These are phyloP conservation scores for Cordilura impudica DNA, from an alignment of 2,888 invertebrate species.

Conservation along the genomic window DNA sequence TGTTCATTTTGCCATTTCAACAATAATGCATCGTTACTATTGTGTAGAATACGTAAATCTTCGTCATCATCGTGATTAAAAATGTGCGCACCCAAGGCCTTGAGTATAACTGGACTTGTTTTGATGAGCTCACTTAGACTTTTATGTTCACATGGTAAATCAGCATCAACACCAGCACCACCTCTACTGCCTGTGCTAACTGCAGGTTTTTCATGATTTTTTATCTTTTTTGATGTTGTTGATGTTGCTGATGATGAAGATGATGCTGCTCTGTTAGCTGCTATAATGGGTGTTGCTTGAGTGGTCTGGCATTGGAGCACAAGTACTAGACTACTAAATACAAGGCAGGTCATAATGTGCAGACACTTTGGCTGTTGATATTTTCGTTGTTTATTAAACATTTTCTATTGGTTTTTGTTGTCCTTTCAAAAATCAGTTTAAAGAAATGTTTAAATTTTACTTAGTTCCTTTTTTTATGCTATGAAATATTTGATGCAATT, in stretches of 20 bases:
- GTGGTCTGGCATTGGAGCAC: constrained; percentile 46
- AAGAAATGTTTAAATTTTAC: constrained; percentile 15
- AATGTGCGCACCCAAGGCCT: constrained; percentile 76
- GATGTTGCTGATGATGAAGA: neutral
- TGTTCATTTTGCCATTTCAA: constrained; percentile 61
- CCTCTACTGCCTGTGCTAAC: neutral
- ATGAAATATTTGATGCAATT: constrained; percentile 47
- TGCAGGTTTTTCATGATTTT: constrained; percentile 16
- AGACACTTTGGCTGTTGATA: constrained; percentile 53
- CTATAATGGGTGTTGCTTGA: constrained; percentile 50
- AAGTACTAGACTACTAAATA: constrained; percentile 52
- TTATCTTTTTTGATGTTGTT: constrained; percentile 32
- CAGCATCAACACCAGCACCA: neutral
- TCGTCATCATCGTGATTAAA: constrained; percentile 72
- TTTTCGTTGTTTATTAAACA: constrained; percentile 43
- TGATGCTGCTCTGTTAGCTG: constrained; percentile 20
- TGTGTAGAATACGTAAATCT: constrained; percentile 52
- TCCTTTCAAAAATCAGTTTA: constrained; percentile 9
- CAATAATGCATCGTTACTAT: constrained; percentile 55
- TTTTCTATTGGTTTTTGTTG: constrained; percentile 24
- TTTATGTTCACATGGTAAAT: constrained; percentile 72
- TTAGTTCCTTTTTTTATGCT: constrained; percentile 4
- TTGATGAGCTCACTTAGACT: constrained; percentile 76
- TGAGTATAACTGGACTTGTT: constrained; percentile 77
- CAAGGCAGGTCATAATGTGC: constrained; percentile 54